These are phyloP conservation scores for Ardeotis arabs DNA, from an alignment of 2,113 vertebrate species.

Conservation along the genomic window DNA sequence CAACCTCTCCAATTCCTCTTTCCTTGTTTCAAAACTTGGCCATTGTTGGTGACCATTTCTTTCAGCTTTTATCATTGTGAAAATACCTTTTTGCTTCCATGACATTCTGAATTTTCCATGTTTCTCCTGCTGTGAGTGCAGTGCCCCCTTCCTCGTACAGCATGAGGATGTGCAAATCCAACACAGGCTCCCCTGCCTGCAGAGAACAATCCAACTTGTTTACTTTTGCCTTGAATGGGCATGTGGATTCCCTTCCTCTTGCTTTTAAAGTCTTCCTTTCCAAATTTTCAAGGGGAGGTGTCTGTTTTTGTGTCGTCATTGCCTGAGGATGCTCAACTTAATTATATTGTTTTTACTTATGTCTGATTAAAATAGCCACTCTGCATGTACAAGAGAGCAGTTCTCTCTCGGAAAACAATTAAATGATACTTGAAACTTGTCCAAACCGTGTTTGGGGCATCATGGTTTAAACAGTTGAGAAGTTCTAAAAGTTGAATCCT, in stretches of 20 bases:
- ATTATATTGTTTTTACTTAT: not conserved
- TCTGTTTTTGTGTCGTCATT: not conserved
- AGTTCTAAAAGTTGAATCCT: not conserved
- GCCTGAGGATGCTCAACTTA: not conserved
- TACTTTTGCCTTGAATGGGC: not conserved
- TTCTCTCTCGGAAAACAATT: not conserved
- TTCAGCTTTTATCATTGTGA: not conserved
- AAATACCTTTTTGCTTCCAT: not conserved
- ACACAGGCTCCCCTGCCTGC: fast-evolving
- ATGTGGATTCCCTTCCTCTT: not conserved
- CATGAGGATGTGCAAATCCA: fast-evolving
- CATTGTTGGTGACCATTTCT: fast-evolving
- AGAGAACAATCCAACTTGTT: fast-evolving
- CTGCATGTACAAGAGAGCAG: not conserved
- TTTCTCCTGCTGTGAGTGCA: fast-evolving
- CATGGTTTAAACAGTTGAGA: not conserved
- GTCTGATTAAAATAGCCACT: not conserved
- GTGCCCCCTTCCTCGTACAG: fast-evolving
- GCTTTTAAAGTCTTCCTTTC: not conserved
- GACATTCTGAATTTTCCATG: fast-evolving
- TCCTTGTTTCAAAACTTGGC: not conserved
- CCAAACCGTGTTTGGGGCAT: not conserved
- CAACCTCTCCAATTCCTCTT: not conserved
- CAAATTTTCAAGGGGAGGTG: not conserved
- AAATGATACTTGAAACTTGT: not conserved